These are phyloP conservation scores for Formica exsecta DNA, from an alignment of 1,140 invertebrate genomes.

Conservation along the genomic window DNA sequence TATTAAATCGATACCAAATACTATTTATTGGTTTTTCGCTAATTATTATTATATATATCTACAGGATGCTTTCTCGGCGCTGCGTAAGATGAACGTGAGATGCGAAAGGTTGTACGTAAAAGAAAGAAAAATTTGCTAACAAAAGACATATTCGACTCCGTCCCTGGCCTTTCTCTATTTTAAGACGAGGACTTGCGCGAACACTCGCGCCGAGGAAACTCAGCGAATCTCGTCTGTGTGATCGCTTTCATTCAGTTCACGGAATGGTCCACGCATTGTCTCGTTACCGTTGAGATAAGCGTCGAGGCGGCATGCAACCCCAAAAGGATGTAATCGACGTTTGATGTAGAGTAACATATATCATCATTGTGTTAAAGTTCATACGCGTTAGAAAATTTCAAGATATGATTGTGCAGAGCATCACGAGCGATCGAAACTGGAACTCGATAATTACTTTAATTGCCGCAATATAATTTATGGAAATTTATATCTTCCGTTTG, in stretches of 20 bases:
- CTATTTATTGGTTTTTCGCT: neutral
- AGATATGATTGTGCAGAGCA: neutral
- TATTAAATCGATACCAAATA: neutral
- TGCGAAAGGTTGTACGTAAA: neutral
- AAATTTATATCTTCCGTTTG: neutral
- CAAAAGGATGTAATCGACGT: neutral
- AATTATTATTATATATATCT: neutral
- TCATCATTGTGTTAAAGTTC: neutral
- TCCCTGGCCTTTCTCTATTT: constrained; percentile 52
- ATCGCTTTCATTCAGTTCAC: constrained; percentile 56
- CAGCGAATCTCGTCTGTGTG: constrained; percentile 3
- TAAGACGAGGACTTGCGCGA: constrained; percentile 43
- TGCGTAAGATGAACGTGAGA: neutral
- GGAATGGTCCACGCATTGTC: neutral
- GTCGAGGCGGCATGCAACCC: neutral
- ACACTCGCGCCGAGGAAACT: constrained; percentile 14
- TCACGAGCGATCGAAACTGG: neutral
- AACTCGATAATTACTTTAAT: neutral
- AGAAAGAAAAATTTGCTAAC: neutral
- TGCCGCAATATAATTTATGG: neutral
- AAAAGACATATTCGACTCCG: neutral
- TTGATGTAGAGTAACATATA: neutral
- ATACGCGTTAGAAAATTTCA: neutral
- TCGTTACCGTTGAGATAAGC: constrained; percentile 39
- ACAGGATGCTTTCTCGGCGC: neutral